Evolutionary conservation across 2,888 invertebrate species (phyloP), one percentile per base, ranked within the genome.

Genomic region (Mimumesa dahlbomi): DNA sequence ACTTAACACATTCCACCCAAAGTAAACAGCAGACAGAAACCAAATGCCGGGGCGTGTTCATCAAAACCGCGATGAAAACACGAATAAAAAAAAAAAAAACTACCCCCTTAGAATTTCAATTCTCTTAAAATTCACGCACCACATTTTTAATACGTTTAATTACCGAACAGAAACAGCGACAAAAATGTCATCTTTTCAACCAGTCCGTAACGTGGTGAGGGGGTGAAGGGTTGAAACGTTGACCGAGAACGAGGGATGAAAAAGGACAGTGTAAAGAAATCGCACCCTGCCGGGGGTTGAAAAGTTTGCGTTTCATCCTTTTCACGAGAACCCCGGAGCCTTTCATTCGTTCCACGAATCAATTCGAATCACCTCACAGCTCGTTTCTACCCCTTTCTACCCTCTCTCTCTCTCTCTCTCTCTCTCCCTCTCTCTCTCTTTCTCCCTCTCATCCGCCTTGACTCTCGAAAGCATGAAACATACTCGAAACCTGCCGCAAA

Each of bases 241-340:
- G 45, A 11, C 29, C 36, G 11, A 25, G 34, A 25, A 57, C 53
- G 52, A 9, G 2, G 49, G 31, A 36, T 38, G 14, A 21, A 19
- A 34, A 34, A 52, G 21, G 25, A 29, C 22, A 18, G 43, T 11
- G 21, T 50, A 31, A 67, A 73, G 65, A 62, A 72, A 73, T 73
- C 71, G 63, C 38, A 49, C 61, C 42, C 57, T 48, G 46, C 29
- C 58, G 2, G 31, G 19, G 63, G 68, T 49, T 80, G 67, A 79
- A 77, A 79, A 79, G 80, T 77, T 79, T 73, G 62, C 69, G 77
- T 73, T 77, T 70, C 80, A 68, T 78, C 67, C 78, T 43, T 74
- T 81, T 81, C 74, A 80, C 57, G 58, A 48, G 61, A 50, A n/a
- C 34, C 53, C 66, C 11, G 19, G 40, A 29, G 50, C 58, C 58